A percentile compares a stretch with the other conserved stretches of the same genome.
phyloP scores from a whole-genome alignment of 2,888 invertebrate genomes.

The Dryococelus australis region DNA sequence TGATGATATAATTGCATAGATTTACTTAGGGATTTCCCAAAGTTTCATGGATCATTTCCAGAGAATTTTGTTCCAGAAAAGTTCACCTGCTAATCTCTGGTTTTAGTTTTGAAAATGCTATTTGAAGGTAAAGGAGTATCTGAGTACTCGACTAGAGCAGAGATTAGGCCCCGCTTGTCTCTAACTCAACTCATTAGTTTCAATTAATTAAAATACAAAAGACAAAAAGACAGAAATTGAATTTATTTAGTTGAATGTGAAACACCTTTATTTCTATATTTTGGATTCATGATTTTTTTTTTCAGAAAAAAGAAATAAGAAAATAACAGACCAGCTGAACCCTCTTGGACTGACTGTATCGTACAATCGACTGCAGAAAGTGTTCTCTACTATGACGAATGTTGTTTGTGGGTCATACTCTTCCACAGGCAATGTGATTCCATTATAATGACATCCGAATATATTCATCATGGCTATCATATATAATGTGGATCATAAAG shows the following conservation, averaged over 20 bases:
- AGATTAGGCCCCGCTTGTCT: constrained; percentile 12
- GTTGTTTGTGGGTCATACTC: constrained; percentile 12
- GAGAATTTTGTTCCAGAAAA: constrained; percentile 21
- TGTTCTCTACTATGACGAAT: constrained; percentile 23
- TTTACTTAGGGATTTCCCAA: constrained; percentile 18
- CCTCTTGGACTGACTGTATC: constrained; percentile 20
- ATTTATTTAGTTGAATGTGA: background rate
- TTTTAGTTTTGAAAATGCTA: constrained; percentile 16
- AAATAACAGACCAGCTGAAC: background rate
- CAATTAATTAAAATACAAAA: constrained; percentile 18
- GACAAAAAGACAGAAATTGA: background rate
- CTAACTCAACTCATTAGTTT: constrained; percentile 11
- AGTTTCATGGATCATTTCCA: constrained; percentile 19
- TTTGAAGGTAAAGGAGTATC: constrained; percentile 19
- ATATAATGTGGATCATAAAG: background rate
- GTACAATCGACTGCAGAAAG: constrained; percentile 22
- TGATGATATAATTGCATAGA: background rate
- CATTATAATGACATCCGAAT: constrained; percentile 13
- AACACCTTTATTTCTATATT: background rate
- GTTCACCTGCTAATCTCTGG: background rate
- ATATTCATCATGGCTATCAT: background rate
- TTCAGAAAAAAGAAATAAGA: constrained; percentile 18
- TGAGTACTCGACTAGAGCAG: background rate
- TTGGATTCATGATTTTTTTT: constrained; percentile 9
- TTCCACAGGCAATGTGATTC: constrained; percentile 19